Base-by-base conservation (phyloP, 1,140 invertebrate species). In the Sinonovacula constricta region DNA sequence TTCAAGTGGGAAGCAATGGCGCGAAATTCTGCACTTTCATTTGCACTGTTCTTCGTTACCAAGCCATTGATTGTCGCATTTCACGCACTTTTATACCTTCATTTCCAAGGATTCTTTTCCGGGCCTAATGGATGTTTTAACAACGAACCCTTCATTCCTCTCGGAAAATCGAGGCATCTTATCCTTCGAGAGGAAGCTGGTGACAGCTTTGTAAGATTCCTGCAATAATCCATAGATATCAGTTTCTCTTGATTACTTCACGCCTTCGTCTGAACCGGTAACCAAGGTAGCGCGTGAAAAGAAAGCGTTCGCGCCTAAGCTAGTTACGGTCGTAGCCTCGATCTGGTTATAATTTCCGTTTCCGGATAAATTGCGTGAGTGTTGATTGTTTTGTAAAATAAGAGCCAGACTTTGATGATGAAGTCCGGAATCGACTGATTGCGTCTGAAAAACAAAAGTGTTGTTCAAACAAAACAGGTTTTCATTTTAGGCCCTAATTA, bases 61-160 rank as follows among this genome's bases (percentile, higher is more conserved):
- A 7, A 7, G 7, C 39, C 39, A 18, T 45, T 45, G 39, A 45
- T 45, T 45, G 39, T 18, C 7, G 39, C 7, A 10, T 45, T 45
- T 45, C 39, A 45, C 72, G 51, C 30, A 54, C 72, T 30, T 76
- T 76, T 76, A 76, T 76, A 65, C 53, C 53, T 39, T 30, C 72
- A 66, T 57, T 65, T 65, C 62, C 62, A 75, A 59, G 72, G 62
- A 45, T 66, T 57, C 72, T 67, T 67, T 76, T 76, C 72, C 72
- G 72, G 72, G 72, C 72, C 53, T 76, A 76, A 76, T 76, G 72
- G 72, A 76, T 66, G 65, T 63, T 76, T 49, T 76, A 76, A 76
- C 49, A 76, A 63, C 63, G 34, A 65, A 63, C 63, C 34, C 72
- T 45, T 36, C 33, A 30, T 33, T 22, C 39, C 26, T 28, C 67